Percentiles rank a stretch among this genome's conserved stretches.
phyloP scores from a whole-genome alignment of 2,888 invertebrate species.

The Plagodis dolabraria region DNA sequence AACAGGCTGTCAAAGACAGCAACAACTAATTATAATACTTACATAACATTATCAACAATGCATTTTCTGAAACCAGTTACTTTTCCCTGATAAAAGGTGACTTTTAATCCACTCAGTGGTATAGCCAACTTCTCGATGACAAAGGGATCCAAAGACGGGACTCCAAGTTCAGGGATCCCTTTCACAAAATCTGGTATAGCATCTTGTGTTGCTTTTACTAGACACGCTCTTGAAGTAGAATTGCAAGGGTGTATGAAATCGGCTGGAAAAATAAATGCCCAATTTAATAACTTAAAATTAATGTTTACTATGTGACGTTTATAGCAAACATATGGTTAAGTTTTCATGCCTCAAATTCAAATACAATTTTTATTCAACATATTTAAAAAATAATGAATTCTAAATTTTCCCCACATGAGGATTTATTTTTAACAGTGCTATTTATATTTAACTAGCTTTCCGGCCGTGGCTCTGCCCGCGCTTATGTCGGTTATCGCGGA shows the following conservation, averaged over 20 bases:
- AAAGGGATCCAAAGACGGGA: slow-evolving; percentile 68
- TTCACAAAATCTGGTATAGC: slow-evolving; percentile 74
- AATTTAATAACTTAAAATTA: neutral
- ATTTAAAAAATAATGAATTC: no score
- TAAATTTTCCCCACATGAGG: no score
- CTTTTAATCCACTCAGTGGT: slow-evolving; percentile 66
- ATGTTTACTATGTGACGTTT: no score
- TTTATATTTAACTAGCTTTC: no score
- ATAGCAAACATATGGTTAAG: no score
- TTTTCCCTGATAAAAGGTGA: slow-evolving; percentile 73
- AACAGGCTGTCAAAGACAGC: no score
- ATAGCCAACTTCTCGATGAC: slow-evolving; percentile 68
- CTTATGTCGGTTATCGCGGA: no score
- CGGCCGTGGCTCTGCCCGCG: no score
- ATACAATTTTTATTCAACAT: no score
- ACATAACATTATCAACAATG: slow-evolving; percentile 72
- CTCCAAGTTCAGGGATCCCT: slow-evolving; percentile 63
- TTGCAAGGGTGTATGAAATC: slow-evolving; percentile 74
- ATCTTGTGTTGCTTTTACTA: slow-evolving; percentile 65
- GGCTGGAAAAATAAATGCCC: slow-evolving; percentile 47
- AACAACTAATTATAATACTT: slow-evolving; percentile 45
- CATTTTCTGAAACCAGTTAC: slow-evolving; percentile 71
- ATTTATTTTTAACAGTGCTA: no score
- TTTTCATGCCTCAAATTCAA: no score
- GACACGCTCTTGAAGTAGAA: slow-evolving; percentile 59